phyloP scores from a whole-genome alignment of 1,140 invertebrate species.

The Carcinoscorpius rotundicauda region DNA sequence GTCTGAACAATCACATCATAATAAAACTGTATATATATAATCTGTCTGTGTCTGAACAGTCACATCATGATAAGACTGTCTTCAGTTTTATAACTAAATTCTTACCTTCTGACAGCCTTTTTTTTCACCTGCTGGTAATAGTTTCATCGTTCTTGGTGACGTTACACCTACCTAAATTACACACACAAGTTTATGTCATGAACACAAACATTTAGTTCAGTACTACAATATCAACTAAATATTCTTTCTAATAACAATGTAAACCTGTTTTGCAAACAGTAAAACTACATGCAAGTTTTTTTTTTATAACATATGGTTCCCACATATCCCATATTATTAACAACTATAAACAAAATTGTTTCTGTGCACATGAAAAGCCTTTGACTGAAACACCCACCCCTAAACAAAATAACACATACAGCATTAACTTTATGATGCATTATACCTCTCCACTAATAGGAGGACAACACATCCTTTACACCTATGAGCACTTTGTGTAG shows the following conservation, averaged over 20 bases:
- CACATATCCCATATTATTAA: too few species aligned
- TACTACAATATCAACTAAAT: conserved; percentile 6
- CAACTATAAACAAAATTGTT: too few species aligned
- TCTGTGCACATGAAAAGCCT: too few species aligned
- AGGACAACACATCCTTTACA: too few species aligned
- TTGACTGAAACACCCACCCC: too few species aligned
- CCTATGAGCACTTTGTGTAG: too few species aligned
- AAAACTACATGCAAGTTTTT: background rate
- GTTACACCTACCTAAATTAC: conserved; percentile 42
- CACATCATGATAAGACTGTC: conserved; percentile 46
- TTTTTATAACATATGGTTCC: too few species aligned
- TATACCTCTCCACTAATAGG: too few species aligned
- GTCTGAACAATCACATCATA: conserved; percentile 27
- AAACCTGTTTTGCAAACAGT: background rate
- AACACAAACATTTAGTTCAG: background rate
- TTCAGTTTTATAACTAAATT: conserved; percentile 42
- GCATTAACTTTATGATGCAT: too few species aligned
- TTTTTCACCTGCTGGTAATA: conserved; percentile 40
- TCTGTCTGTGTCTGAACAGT: conserved; percentile 35
- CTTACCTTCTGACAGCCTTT: conserved; percentile 43
- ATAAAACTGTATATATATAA: conserved; percentile 28
- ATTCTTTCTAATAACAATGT: background rate
- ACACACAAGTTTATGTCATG: too few species aligned
- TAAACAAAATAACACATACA: too few species aligned
- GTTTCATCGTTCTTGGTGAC: conserved; percentile 44